Percentiles rank a stretch among this genome's conserved stretches.
Conservation (phyloP, 2,797 vertebrate genomes). For the Cercopithecus neglectus region DNA sequence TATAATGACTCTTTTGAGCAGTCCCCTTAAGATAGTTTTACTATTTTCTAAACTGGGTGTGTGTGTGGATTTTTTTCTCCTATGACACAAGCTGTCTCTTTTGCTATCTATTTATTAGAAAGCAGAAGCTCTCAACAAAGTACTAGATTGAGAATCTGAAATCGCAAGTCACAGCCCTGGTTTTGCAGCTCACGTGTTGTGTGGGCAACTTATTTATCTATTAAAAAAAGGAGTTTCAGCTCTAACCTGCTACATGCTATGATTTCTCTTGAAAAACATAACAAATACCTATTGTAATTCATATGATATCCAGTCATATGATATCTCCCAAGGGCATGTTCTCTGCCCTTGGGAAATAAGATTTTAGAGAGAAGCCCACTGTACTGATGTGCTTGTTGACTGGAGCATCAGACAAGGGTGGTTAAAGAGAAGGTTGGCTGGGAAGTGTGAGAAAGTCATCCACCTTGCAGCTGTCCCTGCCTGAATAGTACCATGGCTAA, state of each 20-base stretch:
- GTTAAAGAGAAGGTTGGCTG: slow-evolving; percentile 25
- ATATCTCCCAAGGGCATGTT: not conserved
- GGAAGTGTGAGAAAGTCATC: slow-evolving; percentile 67
- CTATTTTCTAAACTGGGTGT: not conserved
- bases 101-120: not conserved
- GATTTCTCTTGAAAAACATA: not conserved
- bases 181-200: not conserved
- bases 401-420: not conserved
- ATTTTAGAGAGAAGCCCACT: not conserved
- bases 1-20: not conserved
- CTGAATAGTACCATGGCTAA: slow-evolving; percentile 21
- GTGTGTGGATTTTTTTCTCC: not conserved
- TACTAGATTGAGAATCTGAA: not conserved
- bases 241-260: not conserved
- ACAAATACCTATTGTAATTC: not conserved
- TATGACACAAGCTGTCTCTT: not conserved
- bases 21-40: not conserved
- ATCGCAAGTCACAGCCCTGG: not conserved
- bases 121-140: not conserved
- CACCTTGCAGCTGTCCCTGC: slow-evolving; percentile 65
- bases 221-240: not conserved
- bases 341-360: not conserved
- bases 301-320: not conserved
- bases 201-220: not conserved
- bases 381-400: too few species aligned